These are phyloP conservation scores for Muntiacus muntjak DNA, from an alignment of 2,113 vertebrate species.

Conservation along the genomic window DNA sequence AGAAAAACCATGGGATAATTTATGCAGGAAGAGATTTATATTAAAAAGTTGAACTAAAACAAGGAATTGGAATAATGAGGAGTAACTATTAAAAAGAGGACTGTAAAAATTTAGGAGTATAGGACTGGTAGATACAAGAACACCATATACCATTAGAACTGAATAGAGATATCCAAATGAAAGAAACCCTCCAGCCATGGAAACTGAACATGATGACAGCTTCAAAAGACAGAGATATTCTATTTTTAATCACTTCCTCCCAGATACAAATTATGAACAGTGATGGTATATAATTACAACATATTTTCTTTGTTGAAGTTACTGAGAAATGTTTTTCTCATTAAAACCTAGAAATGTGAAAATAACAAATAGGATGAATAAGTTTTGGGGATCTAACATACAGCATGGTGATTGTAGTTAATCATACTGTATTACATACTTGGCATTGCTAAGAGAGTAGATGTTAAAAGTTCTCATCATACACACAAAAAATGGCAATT, in stretches of 20 bases:
- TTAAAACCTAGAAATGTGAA: neutral
- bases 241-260: neutral
- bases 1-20: neutral
- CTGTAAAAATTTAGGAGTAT: neutral
- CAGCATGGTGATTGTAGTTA: neutral
- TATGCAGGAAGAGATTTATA: rapidly evolving
- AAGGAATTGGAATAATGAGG: neutral
- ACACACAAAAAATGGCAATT: neutral
- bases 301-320: neutral
- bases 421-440: neutral
- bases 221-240: neutral
- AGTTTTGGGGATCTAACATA: neutral
- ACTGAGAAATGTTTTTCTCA: neutral
- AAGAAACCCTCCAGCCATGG: rapidly evolving
- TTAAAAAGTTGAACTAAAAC: neutral
- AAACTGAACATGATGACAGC: neutral
- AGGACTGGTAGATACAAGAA: neutral
- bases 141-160: neutral
- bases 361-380: neutral
- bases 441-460: neutral
- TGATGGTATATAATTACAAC: neutral
- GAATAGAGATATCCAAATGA: neutral
- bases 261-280: neutral
- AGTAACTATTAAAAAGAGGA: neutral
- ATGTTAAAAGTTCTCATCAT: neutral